phyloP scores from a whole-genome alignment of 2,797 vertebrate genomes.

The Acridotheres tristis region DNA sequence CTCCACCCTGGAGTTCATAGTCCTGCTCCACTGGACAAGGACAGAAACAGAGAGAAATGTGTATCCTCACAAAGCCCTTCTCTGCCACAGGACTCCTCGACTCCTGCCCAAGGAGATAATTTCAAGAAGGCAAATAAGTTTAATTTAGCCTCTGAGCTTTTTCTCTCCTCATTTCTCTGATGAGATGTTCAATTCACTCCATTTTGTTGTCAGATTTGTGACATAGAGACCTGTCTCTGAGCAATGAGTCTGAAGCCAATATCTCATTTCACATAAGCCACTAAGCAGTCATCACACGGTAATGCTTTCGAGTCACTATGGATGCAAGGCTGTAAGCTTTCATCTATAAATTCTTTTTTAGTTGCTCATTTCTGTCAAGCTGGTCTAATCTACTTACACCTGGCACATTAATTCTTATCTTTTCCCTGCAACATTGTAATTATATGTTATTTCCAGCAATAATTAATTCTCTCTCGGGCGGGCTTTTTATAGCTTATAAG shows the following conservation, averaged over 20 bases:
- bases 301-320: conserved; percentile 46
- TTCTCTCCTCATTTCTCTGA: neutral
- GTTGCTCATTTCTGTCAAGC: conserved; percentile 72
- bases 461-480: conserved; percentile 72
- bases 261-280: conserved; percentile 66
- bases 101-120: neutral
- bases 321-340: conserved; percentile 63
- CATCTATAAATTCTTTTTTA: conserved; percentile 71
- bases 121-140: neutral
- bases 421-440: conserved; percentile 75
- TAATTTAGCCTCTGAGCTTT: neutral
- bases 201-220: conserved; percentile 61
- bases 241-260: conserved; percentile 53
- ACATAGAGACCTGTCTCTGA: conserved; percentile 49
- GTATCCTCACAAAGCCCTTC: neutral
- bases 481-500: conserved; percentile 75
- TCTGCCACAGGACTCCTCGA: neutral
- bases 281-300: conserved; percentile 52
- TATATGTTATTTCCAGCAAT: conserved; percentile 77
- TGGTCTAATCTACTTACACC: conserved; percentile 76
- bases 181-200: conserved; percentile 37
- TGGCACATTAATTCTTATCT: conserved; percentile 78
- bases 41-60: neutral
- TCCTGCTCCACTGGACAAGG: neutral
- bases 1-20: neutral